These are phyloP conservation scores for Enteromius radiatus DNA, from an alignment of 2,797 vertebrate species.

Conservation along the genomic window DNA sequence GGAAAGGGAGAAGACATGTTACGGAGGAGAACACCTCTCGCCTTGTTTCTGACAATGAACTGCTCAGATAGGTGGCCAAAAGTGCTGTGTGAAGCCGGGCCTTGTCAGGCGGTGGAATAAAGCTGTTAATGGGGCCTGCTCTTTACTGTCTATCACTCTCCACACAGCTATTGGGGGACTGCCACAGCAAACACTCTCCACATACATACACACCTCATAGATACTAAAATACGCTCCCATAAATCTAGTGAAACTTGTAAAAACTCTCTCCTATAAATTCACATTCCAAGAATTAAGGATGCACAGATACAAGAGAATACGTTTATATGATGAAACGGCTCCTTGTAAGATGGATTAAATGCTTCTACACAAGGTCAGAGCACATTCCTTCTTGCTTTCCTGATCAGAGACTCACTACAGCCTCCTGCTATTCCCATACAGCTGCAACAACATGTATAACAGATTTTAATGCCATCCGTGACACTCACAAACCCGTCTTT, in stretches of 20 bases:
- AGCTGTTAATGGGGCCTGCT: conserved; percentile 70
- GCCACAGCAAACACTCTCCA: conserved; percentile 71
- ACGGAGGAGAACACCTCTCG: conserved; percentile 33
- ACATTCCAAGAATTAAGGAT: conserved; percentile 40
- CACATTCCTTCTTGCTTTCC: conserved; percentile 39
- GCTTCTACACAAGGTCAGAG: conserved; percentile 6
- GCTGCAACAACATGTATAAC: conserved; percentile 59
- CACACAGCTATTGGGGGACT: conserved; percentile 67
- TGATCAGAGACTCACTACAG: conserved; percentile 38
- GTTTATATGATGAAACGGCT: conserved; percentile 39
- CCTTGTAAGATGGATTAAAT: conserved; percentile 31
- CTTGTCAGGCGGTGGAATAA: conserved; percentile 60
- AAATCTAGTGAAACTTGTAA: conserved; percentile 51
- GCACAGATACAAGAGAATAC: conserved; percentile 12
- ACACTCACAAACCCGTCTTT: conserved; percentile 40
- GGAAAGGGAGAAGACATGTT: conserved; percentile 30
- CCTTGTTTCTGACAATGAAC: conserved; percentile 42
- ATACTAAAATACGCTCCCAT: conserved; percentile 25
- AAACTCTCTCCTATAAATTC: conserved; percentile 48
- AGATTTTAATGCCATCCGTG: conserved; percentile 41
- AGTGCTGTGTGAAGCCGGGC: conserved; percentile 4
- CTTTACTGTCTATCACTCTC: conserved; percentile 70
- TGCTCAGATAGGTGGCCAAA: conserved; percentile 24
- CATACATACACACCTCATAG: conserved; percentile 61
- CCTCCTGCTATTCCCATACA: conserved; percentile 58